Evolutionary conservation across 2,113 vertebrate species (phyloP), one percentile per base, ranked within the genome.

Genomic region (Heterochromis multidens): DNA sequence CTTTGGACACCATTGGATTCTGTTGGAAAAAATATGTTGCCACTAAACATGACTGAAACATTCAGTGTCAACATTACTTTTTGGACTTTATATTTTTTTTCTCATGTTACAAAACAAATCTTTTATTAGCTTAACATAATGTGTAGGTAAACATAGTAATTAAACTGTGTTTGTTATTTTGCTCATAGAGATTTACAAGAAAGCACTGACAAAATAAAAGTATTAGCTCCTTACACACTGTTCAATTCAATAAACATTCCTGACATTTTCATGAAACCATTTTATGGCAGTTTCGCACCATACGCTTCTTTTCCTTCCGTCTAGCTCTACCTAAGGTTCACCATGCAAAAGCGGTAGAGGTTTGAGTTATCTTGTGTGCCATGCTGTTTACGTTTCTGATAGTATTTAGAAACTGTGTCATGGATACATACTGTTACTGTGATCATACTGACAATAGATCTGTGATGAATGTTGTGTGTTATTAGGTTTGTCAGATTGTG

Each of bases 191-290:
- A 81, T 93, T 92, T 89, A 87, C 83, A 83, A 62, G 81, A 59
- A 49, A 61, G 87, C 52, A 54, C 70, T 65, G 70, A 83, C 87
- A 57, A 86, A 88, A 82, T 81, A 77, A 85, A 52, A 65, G 77
- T 85, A 23, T 90, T 85, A 84, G 86, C 27, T 67, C 88, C 82
- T 87, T 83, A 95, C 93, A 96, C 93, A 93, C 93, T 95, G 93
- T 95, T 95, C 94, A 89, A 93, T 95, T 95, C 95, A 96, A 96
- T 96, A 95, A 96, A 95, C 95, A 94, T 96, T 96, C 89, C 94
- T 93, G 95, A 94, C 85, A 94, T 95, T 97, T 96, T 96, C 94
- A 96, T 96, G 95, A 95, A 94, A 90, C 92, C 87, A 86, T 85
- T 94, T 96, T 94, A 95, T 95, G 94, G 93, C 94, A 95, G 29